Percentiles rank a stretch among this genome's conserved stretches.
Evolutionary conservation across 2,888 invertebrate genomes (phyloP).

Genomic region (Heliconius charithonia): DNA sequence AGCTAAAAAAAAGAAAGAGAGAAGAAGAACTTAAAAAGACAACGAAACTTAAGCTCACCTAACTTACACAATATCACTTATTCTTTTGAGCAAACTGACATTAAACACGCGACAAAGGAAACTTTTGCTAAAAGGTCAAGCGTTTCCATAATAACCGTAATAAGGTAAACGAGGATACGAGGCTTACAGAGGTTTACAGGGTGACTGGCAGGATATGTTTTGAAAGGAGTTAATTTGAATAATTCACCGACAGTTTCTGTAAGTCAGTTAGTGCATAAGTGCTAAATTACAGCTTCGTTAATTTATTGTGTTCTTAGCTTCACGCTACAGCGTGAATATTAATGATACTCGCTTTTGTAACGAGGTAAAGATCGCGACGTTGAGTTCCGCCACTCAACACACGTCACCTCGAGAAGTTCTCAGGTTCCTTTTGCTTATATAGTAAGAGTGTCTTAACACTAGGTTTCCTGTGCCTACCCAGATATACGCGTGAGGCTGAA

Average conservation of each 20-base stretch:
- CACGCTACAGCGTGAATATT: not conserved
- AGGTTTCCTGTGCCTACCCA: no score
- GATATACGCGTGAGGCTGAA: no score
- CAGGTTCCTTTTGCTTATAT: no score
- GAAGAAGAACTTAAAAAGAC: not conserved
- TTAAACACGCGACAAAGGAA: not conserved
- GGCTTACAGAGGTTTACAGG: not conserved
- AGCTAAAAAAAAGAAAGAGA: not conserved
- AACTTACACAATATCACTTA: not conserved
- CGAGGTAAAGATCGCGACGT: no score
- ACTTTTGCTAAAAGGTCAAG: slow-evolving; percentile 13
- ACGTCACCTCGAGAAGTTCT: no score
- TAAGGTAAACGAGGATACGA: slow-evolving; percentile 19
- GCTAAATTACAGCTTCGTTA: not conserved
- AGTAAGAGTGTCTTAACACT: no score
- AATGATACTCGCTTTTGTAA: no score
- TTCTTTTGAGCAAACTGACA: not conserved
- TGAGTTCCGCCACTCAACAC: no score
- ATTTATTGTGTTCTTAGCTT: not conserved
- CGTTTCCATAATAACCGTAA: slow-evolving; percentile 22
- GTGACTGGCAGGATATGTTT: not conserved
- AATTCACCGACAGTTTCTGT: slow-evolving; percentile 21
- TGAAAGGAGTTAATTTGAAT: slow-evolving; percentile 23
- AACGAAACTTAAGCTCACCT: not conserved
- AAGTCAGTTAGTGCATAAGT: slow-evolving; percentile 14